Base-by-base conservation (phyloP, 1,140 invertebrate genomes). In the Cardiocondyla obscurior region DNA sequence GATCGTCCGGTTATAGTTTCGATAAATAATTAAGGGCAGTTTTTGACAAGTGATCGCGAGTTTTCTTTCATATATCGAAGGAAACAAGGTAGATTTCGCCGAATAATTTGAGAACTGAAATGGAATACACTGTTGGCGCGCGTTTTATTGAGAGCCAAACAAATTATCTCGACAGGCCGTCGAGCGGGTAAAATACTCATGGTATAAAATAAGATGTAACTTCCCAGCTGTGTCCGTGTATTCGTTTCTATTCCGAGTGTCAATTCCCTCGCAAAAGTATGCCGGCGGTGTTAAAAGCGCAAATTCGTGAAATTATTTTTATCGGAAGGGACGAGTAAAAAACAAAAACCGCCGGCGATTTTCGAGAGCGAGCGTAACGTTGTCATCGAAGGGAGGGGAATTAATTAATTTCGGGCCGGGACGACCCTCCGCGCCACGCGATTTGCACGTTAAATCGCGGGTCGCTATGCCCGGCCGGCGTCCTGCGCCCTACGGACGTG, bases 341-440 rank as follows among this genome's bases (percentile, higher is more conserved):
- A 70, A n/a, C n/a, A n/a, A 58, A 57, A 72, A 72, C 14, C 28
- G 8, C 46, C 46, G 33, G 57, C 22, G 0, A 73, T 57, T 28
- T 28, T 73, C 36, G 53, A 7, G 25, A 42, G 19, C 51, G 33
- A 73, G 28, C 51, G 16, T 19, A 73, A 73, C 4, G 58, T 28
- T 51, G 19, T 77, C 74, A 49, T 3, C n/a, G n/a, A n/a, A n/a
- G n/a, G n/a, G n/a, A 22, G 19, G 49, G 55, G 28, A 58, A 72
- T 73, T 73, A 81, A 81, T 81, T 73, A 57, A 46, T 58, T 36
- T 46, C 30, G 19, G 14, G n/a, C 16, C n/a, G n/a, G 8, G 22
- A 0, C 25, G n/a, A 10, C 39, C 22, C 36, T 30, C 19, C 22
- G 25, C 25, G 30, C 39, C 72, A 60, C 53, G 55, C 19, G 36